These are phyloP conservation scores for Bradypodion pumilum DNA, from an alignment of 2,797 vertebrate genomes.

Conservation along the genomic window DNA sequence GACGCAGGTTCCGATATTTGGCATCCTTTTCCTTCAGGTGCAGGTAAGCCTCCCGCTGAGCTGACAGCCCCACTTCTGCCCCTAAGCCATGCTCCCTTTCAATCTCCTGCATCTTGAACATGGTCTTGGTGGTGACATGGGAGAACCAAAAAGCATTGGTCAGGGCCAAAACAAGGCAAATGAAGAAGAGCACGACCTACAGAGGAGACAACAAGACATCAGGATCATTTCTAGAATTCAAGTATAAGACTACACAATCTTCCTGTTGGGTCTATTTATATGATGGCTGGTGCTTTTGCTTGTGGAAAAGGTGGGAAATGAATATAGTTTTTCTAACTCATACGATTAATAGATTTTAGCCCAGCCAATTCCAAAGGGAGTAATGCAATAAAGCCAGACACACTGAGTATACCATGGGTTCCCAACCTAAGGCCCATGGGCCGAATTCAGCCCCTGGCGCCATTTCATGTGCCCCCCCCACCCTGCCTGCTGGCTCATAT, in stretches of 20 bases:
- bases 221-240: background rate
- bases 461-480: too few relatives aligned
- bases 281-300: background rate
- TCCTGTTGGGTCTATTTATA: background rate
- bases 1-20: conserved; percentile 79
- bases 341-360: background rate
- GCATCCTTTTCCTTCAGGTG: conserved; percentile 86
- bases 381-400: background rate
- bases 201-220: background rate
- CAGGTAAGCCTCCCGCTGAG: conserved; percentile 77
- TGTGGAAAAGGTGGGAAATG: background rate
- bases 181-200: conserved; percentile 82
- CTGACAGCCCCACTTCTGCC: conserved; percentile 74
- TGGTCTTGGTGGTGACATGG: conserved; percentile 73
- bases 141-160: conserved; percentile 85
- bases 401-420: too few relatives aligned
- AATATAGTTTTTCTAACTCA: background rate
- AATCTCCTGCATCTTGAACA: conserved; percentile 80
- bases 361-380: background rate
- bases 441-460: too few relatives aligned
- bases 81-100: conserved; percentile 86
- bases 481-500: too few relatives aligned
- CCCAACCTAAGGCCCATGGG: too few relatives aligned
- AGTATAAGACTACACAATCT: background rate
- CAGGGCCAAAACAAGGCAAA: conserved; percentile 73